These are phyloP conservation scores for Tipula helvola DNA, from an alignment of 2,888 invertebrate species.

Conservation along the genomic window DNA sequence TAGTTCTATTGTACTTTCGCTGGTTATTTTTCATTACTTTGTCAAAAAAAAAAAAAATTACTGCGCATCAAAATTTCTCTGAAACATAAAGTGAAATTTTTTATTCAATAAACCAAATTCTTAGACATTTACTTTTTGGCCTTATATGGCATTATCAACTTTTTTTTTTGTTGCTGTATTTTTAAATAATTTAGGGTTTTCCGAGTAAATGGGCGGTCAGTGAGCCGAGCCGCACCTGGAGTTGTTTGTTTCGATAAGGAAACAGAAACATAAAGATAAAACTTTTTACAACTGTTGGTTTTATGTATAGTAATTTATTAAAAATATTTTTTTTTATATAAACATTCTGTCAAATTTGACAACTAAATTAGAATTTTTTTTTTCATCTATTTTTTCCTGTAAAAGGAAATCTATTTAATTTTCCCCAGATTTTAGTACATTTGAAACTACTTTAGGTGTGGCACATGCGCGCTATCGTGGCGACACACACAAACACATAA, in stretches of 20 bases:
- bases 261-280: neutral
- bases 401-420: neutral
- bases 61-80: neutral
- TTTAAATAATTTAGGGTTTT: no score
- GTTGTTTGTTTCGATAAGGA: no score
- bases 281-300: neutral
- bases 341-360: neutral
- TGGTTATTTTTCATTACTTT: no score
- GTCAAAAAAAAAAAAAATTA: neutral
- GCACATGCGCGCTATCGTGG: neutral
- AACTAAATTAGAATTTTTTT: neutral
- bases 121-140: neutral
- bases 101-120: neutral
- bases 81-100: neutral
- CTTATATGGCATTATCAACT: neutral
- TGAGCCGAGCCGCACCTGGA: no score
- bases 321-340: neutral
- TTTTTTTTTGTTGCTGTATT: no score
- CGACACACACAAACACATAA: neutral
- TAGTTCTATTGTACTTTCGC: no score
- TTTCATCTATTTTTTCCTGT: neutral
- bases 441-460: neutral
- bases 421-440: neutral
- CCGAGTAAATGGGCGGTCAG: no score
- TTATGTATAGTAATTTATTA: neutral